These are phyloP conservation scores for Disparrhopalites patrizii DNA, from an alignment of 2,888 invertebrate genomes.

Conservation along the genomic window DNA sequence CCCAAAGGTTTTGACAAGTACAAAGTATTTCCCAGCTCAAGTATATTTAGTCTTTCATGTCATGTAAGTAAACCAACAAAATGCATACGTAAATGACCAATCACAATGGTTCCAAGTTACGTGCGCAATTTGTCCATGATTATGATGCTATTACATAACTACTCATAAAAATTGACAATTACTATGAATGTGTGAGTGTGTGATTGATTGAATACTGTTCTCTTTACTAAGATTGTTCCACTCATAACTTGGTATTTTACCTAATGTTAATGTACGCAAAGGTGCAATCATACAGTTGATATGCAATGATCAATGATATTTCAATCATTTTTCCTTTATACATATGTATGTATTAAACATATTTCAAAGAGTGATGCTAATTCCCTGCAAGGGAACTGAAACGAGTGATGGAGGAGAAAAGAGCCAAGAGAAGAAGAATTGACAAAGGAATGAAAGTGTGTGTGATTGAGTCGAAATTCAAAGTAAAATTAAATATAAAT, in stretches of 20 bases:
- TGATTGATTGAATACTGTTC: not conserved
- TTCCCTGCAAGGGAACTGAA: not conserved
- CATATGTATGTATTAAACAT: not conserved
- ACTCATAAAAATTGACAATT: not conserved
- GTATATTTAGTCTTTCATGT: constrained; percentile 47
- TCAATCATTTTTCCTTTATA: not conserved
- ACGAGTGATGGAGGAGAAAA: not conserved
- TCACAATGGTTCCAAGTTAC: constrained; percentile 4
- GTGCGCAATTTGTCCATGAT: constrained; percentile 17
- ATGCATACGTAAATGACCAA: constrained; percentile 31
- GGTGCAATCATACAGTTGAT: not conserved
- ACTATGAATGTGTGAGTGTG: not conserved
- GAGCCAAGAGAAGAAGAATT: not conserved
- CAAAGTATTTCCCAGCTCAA: constrained; percentile 47
- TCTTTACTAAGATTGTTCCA: too few relatives aligned
- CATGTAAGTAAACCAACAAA: constrained; percentile 28
- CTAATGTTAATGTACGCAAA: constrained; percentile 6
- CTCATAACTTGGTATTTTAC: too few relatives aligned
- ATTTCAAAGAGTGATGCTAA: not conserved
- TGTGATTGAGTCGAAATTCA: not conserved
- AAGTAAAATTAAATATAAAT: not conserved
- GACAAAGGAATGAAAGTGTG: not conserved
- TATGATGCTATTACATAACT: constrained; percentile 6
- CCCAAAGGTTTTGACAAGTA: constrained; percentile 5
- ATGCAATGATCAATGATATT: not conserved